These are phyloP conservation scores for Antechinus stuartii DNA, from an alignment of 2,113 vertebrate species.

Conservation along the genomic window DNA sequence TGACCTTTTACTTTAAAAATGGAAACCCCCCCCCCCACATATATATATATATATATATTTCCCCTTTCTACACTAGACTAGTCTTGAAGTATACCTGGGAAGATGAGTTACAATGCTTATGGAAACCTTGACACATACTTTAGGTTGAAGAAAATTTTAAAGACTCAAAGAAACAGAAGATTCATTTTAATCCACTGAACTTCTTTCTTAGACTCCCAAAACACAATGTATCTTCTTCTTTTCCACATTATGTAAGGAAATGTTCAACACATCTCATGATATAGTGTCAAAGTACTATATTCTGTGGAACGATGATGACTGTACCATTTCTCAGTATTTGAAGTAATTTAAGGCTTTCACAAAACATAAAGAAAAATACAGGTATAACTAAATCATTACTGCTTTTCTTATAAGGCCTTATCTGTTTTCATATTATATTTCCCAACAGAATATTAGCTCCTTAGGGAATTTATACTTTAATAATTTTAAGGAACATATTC, in stretches of 20 bases:
- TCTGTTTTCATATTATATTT: background rate
- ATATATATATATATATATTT: too few relatives aligned
- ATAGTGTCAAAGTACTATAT: background rate
- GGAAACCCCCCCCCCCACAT: too few relatives aligned
- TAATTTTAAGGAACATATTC: background rate
- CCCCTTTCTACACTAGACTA: background rate
- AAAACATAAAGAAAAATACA: background rate
- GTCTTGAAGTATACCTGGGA: background rate
- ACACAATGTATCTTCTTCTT: background rate
- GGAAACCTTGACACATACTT: background rate
- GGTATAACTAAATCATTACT: background rate
- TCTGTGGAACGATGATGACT: background rate
- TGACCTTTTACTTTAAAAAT: conserved; percentile 26
- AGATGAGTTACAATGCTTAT: background rate
- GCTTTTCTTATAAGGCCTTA: background rate
- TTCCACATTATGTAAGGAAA: background rate
- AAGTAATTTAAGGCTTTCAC: background rate
- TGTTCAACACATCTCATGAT: background rate
- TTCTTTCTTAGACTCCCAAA: background rate
- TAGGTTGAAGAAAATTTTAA: background rate
- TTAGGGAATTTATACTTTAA: background rate
- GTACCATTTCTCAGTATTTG: background rate
- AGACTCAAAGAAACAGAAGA: background rate
- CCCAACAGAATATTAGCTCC: background rate
- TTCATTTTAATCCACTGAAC: background rate